phyloP scores from a whole-genome alignment of 2,797 vertebrate genomes.

The Alauda arvensis region DNA sequence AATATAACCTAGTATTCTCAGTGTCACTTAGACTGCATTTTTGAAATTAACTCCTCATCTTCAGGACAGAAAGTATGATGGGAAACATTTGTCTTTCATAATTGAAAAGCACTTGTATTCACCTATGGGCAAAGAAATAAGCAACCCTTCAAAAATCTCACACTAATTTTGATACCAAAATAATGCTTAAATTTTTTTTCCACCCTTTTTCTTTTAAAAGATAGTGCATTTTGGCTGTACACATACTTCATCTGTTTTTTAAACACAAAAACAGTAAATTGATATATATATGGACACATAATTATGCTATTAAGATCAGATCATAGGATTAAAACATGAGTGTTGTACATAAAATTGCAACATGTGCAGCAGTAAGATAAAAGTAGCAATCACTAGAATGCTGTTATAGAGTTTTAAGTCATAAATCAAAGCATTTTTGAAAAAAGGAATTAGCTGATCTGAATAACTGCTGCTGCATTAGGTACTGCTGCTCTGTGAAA shows the following conservation, averaged over 20 bases:
- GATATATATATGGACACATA: background rate
- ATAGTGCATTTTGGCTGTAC: background rate
- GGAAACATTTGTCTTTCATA: background rate
- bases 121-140: background rate
- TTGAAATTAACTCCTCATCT: background rate
- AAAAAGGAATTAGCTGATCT: background rate
- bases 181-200: background rate
- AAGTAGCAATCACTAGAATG: background rate
- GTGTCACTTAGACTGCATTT: background rate
- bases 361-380: background rate
- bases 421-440: background rate
- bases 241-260: background rate
- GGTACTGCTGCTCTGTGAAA: background rate
- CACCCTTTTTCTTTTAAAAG: background rate
- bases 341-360: background rate
- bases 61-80: background rate
- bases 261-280: background rate
- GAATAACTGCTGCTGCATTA: background rate
- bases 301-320: background rate
- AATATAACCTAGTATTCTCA: background rate
- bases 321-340: background rate
- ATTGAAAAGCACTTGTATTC: background rate
- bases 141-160: background rate
- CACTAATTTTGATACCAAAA: background rate
- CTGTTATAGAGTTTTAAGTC: background rate